phyloP scores from a whole-genome alignment of 1,140 invertebrate genomes.

The Atopsyche davidsoni region DNA sequence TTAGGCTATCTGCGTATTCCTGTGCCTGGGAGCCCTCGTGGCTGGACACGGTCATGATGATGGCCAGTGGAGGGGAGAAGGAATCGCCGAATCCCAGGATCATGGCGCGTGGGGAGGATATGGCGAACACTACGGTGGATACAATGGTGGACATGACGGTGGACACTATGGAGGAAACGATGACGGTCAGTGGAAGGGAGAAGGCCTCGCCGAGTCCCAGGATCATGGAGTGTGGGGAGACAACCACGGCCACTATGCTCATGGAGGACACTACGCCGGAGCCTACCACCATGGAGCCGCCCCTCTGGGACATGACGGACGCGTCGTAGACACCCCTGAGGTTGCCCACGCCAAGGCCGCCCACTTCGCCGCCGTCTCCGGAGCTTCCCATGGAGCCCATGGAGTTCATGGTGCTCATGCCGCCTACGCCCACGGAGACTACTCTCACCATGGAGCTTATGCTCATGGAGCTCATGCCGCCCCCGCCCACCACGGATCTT shows the following conservation, averaged over 20 bases:
- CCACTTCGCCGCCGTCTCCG: constrained; percentile 36
- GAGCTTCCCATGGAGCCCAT: constrained; percentile 27
- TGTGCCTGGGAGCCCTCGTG: constrained; percentile 13
- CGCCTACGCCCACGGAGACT: too few relatives aligned
- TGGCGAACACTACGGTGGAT: too few relatives aligned
- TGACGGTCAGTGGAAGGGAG: constrained; percentile 21
- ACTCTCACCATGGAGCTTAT: too few relatives aligned
- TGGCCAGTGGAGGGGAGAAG: constrained; percentile 17
- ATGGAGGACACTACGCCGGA: neutral
- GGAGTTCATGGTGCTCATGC: too few relatives aligned
- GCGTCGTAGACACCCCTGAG: constrained; percentile 42
- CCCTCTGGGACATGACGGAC: constrained; percentile 31
- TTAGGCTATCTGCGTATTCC: neutral
- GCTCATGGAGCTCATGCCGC: constrained; percentile 26
- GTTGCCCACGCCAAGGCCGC: constrained; percentile 43
- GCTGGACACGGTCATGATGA: neutral
- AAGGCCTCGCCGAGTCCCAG: constrained; percentile 24
- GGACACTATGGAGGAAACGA: neutral
- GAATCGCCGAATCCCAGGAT: constrained; percentile 1
- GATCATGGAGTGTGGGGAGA: constrained; percentile 6
- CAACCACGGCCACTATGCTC: neutral
- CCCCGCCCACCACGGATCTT: too few relatives aligned
- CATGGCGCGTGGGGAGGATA: too few relatives aligned
- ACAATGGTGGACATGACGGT: neutral
- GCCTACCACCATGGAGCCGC: constrained; percentile 29